These are phyloP conservation scores for Leucoptera coffeella DNA, from an alignment of 2,888 invertebrate genomes.

Conservation along the genomic window DNA sequence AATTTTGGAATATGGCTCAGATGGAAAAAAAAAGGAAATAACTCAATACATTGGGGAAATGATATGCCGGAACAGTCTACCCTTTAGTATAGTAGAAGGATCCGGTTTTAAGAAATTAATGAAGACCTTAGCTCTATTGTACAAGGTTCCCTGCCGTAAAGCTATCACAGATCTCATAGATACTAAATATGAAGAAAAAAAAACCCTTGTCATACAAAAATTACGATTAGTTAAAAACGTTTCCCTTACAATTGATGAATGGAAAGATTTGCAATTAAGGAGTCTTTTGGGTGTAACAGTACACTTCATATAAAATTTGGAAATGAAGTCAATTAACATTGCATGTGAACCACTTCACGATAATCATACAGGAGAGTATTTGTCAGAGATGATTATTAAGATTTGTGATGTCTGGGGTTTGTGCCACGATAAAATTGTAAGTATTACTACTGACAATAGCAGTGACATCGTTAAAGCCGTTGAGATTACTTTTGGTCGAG, in stretches of 20 bases:
- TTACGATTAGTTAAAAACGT: slow-evolving; percentile 5
- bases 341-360: background rate
- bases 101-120: background rate
- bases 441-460: background rate
- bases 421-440: background rate
- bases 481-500: slow-evolving; percentile 3
- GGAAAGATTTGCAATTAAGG: slow-evolving; percentile 8
- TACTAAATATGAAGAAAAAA: slow-evolving; percentile 9
- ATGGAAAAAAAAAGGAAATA: background rate
- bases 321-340: slow-evolving; percentile 1
- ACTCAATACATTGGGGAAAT: background rate
- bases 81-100: background rate
- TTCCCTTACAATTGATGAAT: slow-evolving; percentile 8
- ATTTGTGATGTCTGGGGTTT: background rate
- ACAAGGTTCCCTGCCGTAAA: slow-evolving; percentile 9
- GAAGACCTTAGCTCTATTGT: background rate
- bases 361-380: background rate
- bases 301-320: slow-evolving; percentile 1
- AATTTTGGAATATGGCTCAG: background rate
- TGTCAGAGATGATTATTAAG: background rate
- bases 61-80: background rate
- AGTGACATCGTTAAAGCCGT: slow-evolving; percentile 1
- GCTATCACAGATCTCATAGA: slow-evolving; percentile 8
- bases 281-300: slow-evolving; percentile 7
- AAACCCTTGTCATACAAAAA: slow-evolving; percentile 7